Evolutionary conservation across 2,113 vertebrate species (phyloP).

Genomic region (Saccopteryx leptura): DNA sequence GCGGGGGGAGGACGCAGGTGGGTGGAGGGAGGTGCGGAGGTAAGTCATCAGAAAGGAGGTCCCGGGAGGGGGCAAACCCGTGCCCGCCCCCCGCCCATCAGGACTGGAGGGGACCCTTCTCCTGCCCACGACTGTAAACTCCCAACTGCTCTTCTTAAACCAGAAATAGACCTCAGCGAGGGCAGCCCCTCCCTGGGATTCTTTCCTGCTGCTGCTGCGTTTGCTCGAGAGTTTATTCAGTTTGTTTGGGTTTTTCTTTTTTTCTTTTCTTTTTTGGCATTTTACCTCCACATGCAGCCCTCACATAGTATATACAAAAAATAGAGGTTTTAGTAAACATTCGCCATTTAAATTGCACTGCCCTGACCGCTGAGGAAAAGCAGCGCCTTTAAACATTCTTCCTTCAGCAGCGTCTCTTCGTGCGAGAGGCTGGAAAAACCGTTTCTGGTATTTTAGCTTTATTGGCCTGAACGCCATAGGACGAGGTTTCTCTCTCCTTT

Average conservation of each 20-base stretch:
- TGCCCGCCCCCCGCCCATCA: too few relatives aligned
- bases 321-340: background rate
- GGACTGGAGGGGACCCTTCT: accelerated
- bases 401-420: accelerated
- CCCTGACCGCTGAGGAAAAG: background rate
- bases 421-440: background rate
- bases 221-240: background rate
- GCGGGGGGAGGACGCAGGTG: background rate
- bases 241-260: too few relatives aligned
- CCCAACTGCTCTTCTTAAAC: too few relatives aligned
- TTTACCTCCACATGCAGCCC: background rate
- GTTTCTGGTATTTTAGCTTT: background rate
- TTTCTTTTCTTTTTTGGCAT: background rate
- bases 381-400: background rate
- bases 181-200: accelerated
- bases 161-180: background rate
- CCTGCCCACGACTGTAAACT: too few relatives aligned
- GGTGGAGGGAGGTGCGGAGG: accelerated
- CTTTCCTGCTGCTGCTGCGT: accelerated
- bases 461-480: background rate
- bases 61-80: too few relatives aligned
- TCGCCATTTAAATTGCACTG: background rate
- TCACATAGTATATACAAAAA: background rate
- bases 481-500: too few relatives aligned
- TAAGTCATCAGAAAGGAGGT: accelerated